Evolutionary conservation across 1,140 invertebrate species (phyloP).

Genomic region (Meteorus sp.): DNA sequence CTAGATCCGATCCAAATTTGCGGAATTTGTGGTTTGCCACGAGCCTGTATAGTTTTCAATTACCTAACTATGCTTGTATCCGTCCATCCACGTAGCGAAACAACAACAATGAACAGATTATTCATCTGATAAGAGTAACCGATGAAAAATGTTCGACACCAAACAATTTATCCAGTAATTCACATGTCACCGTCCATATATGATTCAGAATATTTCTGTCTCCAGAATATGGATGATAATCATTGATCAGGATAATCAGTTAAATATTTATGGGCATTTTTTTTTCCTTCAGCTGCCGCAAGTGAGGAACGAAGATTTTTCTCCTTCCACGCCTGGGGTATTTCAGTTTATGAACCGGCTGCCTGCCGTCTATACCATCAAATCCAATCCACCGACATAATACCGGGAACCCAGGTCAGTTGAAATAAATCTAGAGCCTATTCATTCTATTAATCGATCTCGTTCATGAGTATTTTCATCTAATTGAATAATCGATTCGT

Average conservation of each 20-base stretch:
- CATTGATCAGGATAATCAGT: not conserved
- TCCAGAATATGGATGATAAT: too few species aligned
- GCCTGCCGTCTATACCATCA: slow-evolving; percentile 73
- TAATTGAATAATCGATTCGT: too few species aligned
- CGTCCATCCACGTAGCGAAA: not conserved
- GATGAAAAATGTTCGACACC: not conserved
- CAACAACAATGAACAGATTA: slow-evolving; percentile 19
- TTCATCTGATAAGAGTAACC: not conserved
- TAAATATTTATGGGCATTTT: slow-evolving; percentile 7
- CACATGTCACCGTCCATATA: too few species aligned
- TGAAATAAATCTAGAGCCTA: too few species aligned
- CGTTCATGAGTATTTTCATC: too few species aligned
- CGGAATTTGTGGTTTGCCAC: slow-evolving; percentile 16
- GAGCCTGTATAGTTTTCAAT: slow-evolving; percentile 15
- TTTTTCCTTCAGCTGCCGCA: slow-evolving; percentile 58
- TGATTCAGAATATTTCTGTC: too few species aligned
- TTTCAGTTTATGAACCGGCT: slow-evolving; percentile 76
- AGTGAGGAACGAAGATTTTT: slow-evolving; percentile 72
- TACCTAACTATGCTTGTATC: not conserved
- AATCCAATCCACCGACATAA: slow-evolving; percentile 74
- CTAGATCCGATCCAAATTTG: slow-evolving; percentile 17
- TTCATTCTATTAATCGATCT: too few species aligned
- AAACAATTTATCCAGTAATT: not conserved
- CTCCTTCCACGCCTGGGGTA: slow-evolving; percentile 77
- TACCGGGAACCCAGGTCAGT: slow-evolving; percentile 71